Evolutionary conservation across 2,797 vertebrate species (phyloP).

Genomic region (Lepilemur septentrionalis): DNA sequence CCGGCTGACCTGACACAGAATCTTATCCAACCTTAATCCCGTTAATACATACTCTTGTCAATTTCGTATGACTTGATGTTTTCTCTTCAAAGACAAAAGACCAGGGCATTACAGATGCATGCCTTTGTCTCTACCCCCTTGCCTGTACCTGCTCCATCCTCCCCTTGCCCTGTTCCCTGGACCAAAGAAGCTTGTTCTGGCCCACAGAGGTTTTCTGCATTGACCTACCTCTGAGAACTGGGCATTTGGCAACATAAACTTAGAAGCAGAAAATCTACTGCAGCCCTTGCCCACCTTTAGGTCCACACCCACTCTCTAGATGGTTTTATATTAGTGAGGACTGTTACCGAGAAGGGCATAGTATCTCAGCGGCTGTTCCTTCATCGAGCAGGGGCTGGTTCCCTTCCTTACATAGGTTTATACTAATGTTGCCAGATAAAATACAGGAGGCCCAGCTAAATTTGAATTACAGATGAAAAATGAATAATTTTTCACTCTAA

Average conservation of each 20-base stretch:
- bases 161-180: background rate
- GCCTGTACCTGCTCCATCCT: background rate
- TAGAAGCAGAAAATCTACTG: background rate
- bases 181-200: background rate
- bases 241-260: background rate
- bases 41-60: background rate
- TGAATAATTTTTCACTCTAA: background rate
- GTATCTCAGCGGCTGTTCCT: background rate
- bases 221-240: background rate
- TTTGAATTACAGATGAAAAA: constrained; percentile 23
- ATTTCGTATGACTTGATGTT: background rate
- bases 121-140: background rate
- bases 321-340: background rate
- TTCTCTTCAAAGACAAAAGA: background rate
- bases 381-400: background rate
- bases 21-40: background rate
- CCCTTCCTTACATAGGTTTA: background rate
- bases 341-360: background rate
- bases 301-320: background rate
- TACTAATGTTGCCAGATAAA: background rate
- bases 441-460: background rate
- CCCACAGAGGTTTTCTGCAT: background rate
- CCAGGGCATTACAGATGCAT: background rate
- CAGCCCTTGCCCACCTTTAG: background rate
- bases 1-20: background rate